Evolutionary conservation across 2,888 invertebrate species (phyloP).

Genomic region (Nysson spinosus): DNA sequence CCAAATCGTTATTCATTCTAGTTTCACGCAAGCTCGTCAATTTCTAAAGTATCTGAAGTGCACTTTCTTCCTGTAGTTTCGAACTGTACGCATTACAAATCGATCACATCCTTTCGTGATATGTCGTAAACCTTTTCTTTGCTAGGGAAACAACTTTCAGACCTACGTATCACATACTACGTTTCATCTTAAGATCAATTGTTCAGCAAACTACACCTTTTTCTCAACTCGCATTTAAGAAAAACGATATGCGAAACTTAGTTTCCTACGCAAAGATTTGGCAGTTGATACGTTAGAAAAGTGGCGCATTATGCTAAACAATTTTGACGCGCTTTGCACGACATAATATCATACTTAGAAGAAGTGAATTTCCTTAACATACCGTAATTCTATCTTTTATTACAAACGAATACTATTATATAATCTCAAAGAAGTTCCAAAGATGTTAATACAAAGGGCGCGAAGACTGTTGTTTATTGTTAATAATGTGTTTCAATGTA

Average conservation of each 20-base stretch:
- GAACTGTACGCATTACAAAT: not conserved
- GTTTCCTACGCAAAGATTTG: conserved; percentile 19
- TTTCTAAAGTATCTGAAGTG: conserved; percentile 11
- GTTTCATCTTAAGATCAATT: too few relatives aligned
- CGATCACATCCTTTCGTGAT: conserved; percentile 19
- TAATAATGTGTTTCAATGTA: conserved; percentile 1
- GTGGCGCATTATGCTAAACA: not conserved
- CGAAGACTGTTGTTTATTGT: conserved; percentile 27
- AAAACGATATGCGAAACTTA: conserved; percentile 12
- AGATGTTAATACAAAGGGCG: conserved; percentile 3
- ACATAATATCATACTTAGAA: conserved; percentile 11
- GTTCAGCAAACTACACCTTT: too few relatives aligned
- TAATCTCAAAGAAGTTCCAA: conserved; percentile 35
- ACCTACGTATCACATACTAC: too few relatives aligned
- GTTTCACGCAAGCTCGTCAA: not conserved
- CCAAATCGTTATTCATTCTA: not conserved
- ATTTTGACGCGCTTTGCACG: conserved; percentile 5
- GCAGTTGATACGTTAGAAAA: conserved; percentile 23
- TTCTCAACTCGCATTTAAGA: not conserved
- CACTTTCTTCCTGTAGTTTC: conserved; percentile 2
- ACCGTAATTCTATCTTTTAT: conserved; percentile 9
- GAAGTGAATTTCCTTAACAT: not conserved
- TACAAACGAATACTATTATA: conserved; percentile 34
- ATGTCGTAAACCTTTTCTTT: conserved; percentile 20
- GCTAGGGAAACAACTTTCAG: too few relatives aligned